Evolutionary conservation across 2,113 vertebrate genomes (phyloP), one percentile per base, ranked within the genome.

Genomic region (Regulus satrapa): DNA sequence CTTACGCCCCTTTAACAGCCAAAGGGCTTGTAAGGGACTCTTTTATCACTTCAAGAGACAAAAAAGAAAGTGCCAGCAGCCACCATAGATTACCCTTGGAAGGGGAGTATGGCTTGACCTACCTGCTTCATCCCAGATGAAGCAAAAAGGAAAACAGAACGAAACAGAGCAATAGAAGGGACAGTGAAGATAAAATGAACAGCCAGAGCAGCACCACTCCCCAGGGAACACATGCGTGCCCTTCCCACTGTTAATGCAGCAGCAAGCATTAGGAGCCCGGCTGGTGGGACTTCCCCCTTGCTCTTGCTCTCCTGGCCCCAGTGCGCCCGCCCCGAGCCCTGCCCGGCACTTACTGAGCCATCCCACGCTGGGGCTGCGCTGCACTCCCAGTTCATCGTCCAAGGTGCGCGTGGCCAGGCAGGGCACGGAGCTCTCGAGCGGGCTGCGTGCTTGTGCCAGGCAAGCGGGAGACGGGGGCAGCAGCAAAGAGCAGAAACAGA

Each of bases 261-360:
- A 45, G n/a, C 18, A 41, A 62, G 71, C 66, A 1, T 54, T 20
- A 21, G 71, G 46, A 28, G 77, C 31, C 7, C 0, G 1, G 31
- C 18, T 19, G 43, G 36, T 4, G 29, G 5, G 9, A 54, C 29
- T 12, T 8, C 9, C 26, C 83, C 14, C 3, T 31, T 59, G 14
- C 73, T 74, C 18, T 10, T 18, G 6, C 31, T 48, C 26, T 59
- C 25, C 16, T 23, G 9, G 14, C 49, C 61, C 71, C 49, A 5
- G 14, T 2, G 17, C 7, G 1, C 69, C 88, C 51, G 1, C 90
- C 92, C 90, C 6, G 19, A 21, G 26, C 34, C 81, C 17, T n/a
- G 66, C 21, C 92, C n/a, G 3, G n/a, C 85, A 99, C 99, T 99
- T 99, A 99, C 99, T 99, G 95, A 99, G 99, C 99, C 99, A 99